Evolutionary conservation across 2,797 vertebrate genomes (phyloP), one percentile per base, ranked within the genome.

Genomic region (Distichodus sexfasciatus): DNA sequence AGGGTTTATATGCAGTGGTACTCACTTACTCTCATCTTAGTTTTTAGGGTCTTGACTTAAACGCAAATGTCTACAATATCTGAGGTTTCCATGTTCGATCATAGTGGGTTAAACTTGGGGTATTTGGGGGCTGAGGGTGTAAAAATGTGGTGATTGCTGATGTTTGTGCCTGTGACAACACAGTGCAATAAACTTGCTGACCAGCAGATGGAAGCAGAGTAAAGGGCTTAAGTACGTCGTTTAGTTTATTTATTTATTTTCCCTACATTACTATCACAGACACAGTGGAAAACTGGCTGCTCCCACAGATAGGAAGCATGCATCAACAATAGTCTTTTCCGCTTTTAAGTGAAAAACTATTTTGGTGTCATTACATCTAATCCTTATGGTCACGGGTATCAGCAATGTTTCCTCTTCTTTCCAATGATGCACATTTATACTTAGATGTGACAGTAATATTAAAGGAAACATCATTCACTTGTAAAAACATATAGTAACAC

Each of bases 171-270:
- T 47, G 47, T n/a, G 47, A 28, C 47, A n/a, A 15, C 6, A 9
- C 24, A 28, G 14, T 29, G 68, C 31, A 63, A 41, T 6, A 19
- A 43, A 29, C 1, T 3, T 2, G 11, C 14, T 14, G 44, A 31
- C 31, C 78, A 79, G 69, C 6, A 77, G 78, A 77, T 75, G 78
- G 75, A 68, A 77, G 75, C 72, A 79, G 26, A 72, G 54, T 40
- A 66, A 26, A 53, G 10, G n/a, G n/a, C n/a, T n/a, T n/a, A n/a
- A n/a, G n/a, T n/a, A n/a, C n/a, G n/a, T n/a, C n/a, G n/a, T n/a
- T n/a, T n/a, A 35, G 38, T 63, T 72, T 54, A 17, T 3, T 5
- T n/a, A 4, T 26, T 3, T 24, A 9, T 6, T 38, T 11, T 36
- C 1, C 28, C 17, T n/a, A 8, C 10, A 36, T 2, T 1, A 24